Conservation (phyloP, 1,140 invertebrate genomes). For the Panulirus ornatus region DNA sequence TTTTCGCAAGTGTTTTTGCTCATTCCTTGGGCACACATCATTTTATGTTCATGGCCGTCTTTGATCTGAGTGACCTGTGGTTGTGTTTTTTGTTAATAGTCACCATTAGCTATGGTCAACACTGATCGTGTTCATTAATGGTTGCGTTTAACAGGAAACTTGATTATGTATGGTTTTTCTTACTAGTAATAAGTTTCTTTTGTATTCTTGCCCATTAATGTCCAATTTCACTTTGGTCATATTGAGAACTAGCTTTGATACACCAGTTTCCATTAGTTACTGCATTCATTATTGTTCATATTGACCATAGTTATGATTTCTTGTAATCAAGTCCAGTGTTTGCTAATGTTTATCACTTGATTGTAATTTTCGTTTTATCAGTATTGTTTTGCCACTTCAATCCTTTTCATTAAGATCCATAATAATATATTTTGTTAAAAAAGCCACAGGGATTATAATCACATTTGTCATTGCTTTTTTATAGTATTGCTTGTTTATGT, state of each 20-base stretch:
- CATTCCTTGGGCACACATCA: neutral
- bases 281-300: neutral
- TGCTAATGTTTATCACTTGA: neutral
- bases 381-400: too few relatives aligned
- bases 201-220: neutral
- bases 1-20: neutral
- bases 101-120: neutral
- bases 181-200: neutral
- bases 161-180: neutral
- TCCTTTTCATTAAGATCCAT: too few relatives aligned
- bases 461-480: conserved; percentile 10
- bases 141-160: neutral
- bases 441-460: too few relatives aligned
- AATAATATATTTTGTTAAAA: too few relatives aligned
- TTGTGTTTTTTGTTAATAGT: neutral
- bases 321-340: neutral
- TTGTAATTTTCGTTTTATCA: too few relatives aligned
- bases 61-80: neutral
- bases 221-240: neutral
- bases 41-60: neutral
- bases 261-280: too few relatives aligned
- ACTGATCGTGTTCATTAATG: neutral
- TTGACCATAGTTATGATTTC: neutral
- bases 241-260: too few relatives aligned
- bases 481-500: neutral